Evolutionary conservation across 2,888 invertebrate species (phyloP).

Genomic region (Hoplodrina blanda): DNA sequence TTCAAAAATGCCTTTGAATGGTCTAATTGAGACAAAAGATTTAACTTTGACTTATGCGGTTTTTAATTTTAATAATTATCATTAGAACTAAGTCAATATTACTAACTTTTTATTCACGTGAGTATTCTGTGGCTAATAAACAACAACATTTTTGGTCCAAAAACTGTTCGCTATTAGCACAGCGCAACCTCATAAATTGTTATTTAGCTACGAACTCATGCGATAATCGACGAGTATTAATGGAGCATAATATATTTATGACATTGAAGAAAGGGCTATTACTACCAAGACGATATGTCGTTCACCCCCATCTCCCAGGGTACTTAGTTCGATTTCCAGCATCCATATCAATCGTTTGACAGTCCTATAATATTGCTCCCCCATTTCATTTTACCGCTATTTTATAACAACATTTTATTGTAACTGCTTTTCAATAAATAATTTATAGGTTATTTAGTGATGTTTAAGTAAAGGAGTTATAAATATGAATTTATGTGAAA

Average conservation of each 20-base stretch:
- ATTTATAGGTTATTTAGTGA: slow-evolving; percentile 5
- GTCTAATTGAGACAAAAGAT: too few relatives aligned
- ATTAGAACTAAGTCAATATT: too few relatives aligned
- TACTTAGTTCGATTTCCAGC: slow-evolving; percentile 22
- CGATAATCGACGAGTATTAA: neutral
- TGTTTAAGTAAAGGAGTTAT: neutral
- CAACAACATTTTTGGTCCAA: too few relatives aligned
- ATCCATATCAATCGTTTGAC: slow-evolving; percentile 34
- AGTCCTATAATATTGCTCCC: slow-evolving; percentile 16
- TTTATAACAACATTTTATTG: slow-evolving; percentile 31
- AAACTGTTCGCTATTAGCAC: too few relatives aligned
- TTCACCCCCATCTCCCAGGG: slow-evolving; percentile 9
- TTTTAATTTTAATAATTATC: too few relatives aligned
- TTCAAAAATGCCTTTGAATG: too few relatives aligned
- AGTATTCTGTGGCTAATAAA: too few relatives aligned
- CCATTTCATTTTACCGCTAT: slow-evolving; percentile 28
- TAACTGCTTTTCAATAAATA: slow-evolving; percentile 11
- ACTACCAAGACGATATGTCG: slow-evolving; percentile 9
- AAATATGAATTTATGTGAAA: neutral
- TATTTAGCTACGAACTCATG: too few relatives aligned
- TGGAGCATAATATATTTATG: neutral
- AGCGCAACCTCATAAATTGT: too few relatives aligned
- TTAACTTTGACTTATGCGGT: too few relatives aligned
- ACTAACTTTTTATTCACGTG: too few relatives aligned
- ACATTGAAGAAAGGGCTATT: slow-evolving; percentile 11